A percentile compares a stretch with the other conserved stretches of the same genome.
Evolutionary conservation across 2,888 invertebrate genomes (phyloP).

Genomic region (Hypselothyrea guttata): DNA sequence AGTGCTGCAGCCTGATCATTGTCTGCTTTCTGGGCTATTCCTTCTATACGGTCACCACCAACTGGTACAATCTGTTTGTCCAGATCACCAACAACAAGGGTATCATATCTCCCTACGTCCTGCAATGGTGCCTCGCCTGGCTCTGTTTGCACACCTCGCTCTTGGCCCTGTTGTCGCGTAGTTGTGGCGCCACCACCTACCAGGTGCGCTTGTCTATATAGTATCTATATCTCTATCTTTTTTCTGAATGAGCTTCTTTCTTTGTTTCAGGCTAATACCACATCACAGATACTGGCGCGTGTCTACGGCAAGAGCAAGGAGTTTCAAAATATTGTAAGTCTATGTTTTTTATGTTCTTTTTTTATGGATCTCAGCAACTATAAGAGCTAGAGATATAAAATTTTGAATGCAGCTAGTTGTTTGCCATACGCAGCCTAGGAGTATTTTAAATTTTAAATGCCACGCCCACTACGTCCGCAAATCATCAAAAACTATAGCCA

Average conservation of each 20-base stretch:
- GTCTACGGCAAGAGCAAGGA: constrained; percentile 79
- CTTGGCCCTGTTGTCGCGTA: constrained; percentile 68
- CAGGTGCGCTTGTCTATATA: constrained; percentile 68
- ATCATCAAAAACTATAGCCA: too few species aligned
- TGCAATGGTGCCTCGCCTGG: constrained; percentile 75
- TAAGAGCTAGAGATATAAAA: too few species aligned
- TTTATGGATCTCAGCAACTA: too few species aligned
- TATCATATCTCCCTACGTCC: constrained; percentile 57
- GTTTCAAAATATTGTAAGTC: constrained; percentile 79
- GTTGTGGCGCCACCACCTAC: constrained; percentile 73
- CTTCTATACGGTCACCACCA: constrained; percentile 80
- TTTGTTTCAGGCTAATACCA: constrained; percentile 77
- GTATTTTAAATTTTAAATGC: too few species aligned
- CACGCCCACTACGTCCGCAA: too few species aligned
- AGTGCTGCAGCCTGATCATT: constrained; percentile 77
- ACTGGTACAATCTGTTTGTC: constrained; percentile 80
- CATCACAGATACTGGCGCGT: constrained; percentile 79
- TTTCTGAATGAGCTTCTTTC: constrained; percentile 6
- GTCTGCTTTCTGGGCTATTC: constrained; percentile 79
- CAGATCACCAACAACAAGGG: constrained; percentile 75
- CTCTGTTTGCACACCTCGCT: constrained; percentile 68
- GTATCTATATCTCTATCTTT: too few species aligned
- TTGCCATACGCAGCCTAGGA: too few species aligned
- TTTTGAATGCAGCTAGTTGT: too few species aligned
- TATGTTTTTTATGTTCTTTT: too few species aligned